A percentile compares a stretch with the other conserved stretches of the same genome.
phyloP scores from a whole-genome alignment of 2,888 invertebrate species.

The Sphaerophoria taeniata region DNA sequence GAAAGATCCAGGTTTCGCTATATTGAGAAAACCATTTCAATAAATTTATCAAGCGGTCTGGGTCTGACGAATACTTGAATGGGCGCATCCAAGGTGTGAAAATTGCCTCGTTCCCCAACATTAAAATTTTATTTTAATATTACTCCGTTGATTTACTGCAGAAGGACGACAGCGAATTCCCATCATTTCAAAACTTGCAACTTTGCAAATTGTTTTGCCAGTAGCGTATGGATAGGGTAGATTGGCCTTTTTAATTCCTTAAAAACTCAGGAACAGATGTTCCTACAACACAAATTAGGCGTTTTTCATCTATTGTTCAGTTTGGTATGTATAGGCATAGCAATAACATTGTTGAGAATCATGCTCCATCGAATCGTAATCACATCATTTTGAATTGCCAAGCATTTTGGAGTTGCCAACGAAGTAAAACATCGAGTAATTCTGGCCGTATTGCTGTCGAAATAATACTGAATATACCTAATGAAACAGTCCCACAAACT shows the following conservation, averaged over 20 bases:
- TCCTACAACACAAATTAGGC: background rate
- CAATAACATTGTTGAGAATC: no score
- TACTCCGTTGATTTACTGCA: constrained; percentile 59
- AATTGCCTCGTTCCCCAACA: constrained; percentile 69
- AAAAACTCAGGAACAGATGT: constrained; percentile 51
- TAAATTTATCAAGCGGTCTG: constrained; percentile 70
- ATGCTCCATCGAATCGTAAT: constrained; percentile 73
- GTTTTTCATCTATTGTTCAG: background rate
- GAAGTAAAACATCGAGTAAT: constrained; percentile 49
- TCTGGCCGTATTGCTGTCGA: constrained; percentile 59
- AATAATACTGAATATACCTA: constrained; percentile 14
- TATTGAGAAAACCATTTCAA: constrained; percentile 73
- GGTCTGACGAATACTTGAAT: constrained; percentile 68
- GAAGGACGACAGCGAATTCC: background rate
- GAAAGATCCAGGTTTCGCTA: constrained; percentile 25
- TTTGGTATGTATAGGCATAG: no score
- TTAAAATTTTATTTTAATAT: constrained; percentile 74
- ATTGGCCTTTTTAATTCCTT: constrained; percentile 41
- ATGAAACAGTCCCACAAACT: constrained; percentile 36
- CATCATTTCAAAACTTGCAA: constrained; percentile 46
- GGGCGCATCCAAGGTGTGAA: constrained; percentile 73
- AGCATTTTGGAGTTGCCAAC: constrained; percentile 39
- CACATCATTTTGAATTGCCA: constrained; percentile 70
- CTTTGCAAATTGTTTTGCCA: constrained; percentile 33
- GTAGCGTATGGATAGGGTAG: background rate